A percentile compares a stretch with the other conserved stretches of the same genome.
Evolutionary conservation across 2,113 vertebrate genomes (phyloP).

Genomic region (Hystrix cristata): DNA sequence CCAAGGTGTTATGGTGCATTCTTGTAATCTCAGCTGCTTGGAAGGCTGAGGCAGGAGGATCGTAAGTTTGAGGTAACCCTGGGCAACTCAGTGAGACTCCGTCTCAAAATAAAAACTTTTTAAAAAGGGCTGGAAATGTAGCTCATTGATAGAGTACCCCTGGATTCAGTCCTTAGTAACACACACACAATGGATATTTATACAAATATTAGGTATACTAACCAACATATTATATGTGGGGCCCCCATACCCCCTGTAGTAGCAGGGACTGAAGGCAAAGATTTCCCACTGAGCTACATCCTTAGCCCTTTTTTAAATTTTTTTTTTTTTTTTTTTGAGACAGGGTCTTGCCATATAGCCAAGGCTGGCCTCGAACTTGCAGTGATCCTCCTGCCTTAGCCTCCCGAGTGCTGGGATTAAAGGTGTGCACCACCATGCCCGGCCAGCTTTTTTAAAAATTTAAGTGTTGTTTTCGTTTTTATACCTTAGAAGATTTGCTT

Average conservation of each 20-base stretch:
- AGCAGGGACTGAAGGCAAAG: background rate
- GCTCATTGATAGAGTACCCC: background rate
- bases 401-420: too few species aligned
- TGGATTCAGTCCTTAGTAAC: background rate
- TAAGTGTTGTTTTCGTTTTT: background rate
- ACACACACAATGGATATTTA: background rate
- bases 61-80: background rate
- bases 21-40: background rate
- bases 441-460: background rate
- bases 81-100: background rate
- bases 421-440: too few species aligned
- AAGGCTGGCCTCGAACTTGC: too few species aligned
- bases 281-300: background rate
- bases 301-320: background rate
- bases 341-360: too few species aligned
- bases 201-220: background rate
- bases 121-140: background rate
- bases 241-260: background rate
- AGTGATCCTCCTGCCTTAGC: too few species aligned
- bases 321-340: too few species aligned
- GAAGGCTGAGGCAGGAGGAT: background rate
- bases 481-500: background rate
- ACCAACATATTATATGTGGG: background rate
- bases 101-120: background rate
- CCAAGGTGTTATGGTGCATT: background rate